Evolutionary conservation across 2,113 vertebrate genomes (phyloP).

Genomic region (Sprattus sprattus): DNA sequence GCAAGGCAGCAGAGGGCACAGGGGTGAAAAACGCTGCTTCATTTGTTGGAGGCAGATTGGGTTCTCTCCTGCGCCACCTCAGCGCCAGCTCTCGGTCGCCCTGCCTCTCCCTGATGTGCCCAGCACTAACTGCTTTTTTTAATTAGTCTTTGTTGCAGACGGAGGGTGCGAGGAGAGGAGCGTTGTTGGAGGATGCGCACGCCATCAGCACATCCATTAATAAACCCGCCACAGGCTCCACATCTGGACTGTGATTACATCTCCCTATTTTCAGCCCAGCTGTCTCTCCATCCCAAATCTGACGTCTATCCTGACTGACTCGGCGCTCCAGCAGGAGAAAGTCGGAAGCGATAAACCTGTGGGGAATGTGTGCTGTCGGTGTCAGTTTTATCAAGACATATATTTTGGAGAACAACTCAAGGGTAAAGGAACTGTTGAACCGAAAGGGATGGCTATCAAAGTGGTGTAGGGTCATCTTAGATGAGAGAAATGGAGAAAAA

Average conservation of each 20-base stretch:
- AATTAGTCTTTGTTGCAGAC: background rate
- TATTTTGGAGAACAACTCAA: conserved; percentile 8
- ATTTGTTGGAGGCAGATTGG: background rate
- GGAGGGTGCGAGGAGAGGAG: background rate
- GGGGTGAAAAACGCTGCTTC: background rate
- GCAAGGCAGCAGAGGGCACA: background rate
- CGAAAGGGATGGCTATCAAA: background rate
- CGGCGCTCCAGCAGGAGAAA: background rate
- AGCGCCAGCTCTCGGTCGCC: background rate
- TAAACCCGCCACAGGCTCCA: conserved; percentile 22
- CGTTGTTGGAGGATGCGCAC: background rate
- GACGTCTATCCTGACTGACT: background rate
- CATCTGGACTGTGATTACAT: conserved; percentile 33
- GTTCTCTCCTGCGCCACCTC: background rate
- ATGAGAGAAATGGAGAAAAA: background rate
- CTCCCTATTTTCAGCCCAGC: conserved; percentile 17
- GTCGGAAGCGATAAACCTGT: background rate
- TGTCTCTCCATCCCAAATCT: conserved; percentile 7
- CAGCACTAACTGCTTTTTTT: background rate
- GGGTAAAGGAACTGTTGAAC: background rate
- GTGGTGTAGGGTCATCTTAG: background rate
- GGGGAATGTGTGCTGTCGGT: background rate
- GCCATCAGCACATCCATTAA: background rate
- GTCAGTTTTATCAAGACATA: conserved; percentile 5
- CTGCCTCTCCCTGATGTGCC: background rate